phyloP scores from a whole-genome alignment of 2,797 vertebrate genomes.

The Oreochromis grahami region DNA sequence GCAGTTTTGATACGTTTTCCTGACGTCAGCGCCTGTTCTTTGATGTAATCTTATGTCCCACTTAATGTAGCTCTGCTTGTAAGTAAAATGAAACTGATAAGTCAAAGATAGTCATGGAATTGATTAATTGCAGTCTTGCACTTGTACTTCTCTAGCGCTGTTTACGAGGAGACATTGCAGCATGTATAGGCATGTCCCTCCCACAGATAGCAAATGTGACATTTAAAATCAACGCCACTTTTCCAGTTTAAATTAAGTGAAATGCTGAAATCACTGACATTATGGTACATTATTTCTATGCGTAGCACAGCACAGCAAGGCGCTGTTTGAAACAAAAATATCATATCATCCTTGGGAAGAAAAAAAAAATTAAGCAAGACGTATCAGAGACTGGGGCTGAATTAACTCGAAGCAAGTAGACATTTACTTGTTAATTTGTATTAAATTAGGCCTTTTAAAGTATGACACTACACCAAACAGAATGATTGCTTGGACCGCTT shows the following conservation, averaged over 20 bases:
- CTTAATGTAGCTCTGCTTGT: background rate
- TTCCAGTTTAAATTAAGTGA: background rate
- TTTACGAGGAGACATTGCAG: background rate
- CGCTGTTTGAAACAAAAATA: background rate
- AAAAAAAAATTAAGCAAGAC: background rate
- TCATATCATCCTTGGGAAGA: background rate
- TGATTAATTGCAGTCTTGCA: background rate
- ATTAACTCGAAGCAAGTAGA: slow-evolving; percentile 1
- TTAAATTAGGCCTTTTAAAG: slow-evolving; percentile 36
- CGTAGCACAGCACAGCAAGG: background rate
- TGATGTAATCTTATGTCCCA: background rate
- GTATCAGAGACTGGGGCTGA: background rate
- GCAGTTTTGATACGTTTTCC: background rate
- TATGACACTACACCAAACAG: slow-evolving; percentile 12
- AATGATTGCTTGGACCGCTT: slow-evolving; percentile 6
- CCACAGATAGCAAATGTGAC: background rate
- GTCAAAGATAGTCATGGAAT: background rate
- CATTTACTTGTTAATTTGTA: slow-evolving; percentile 27
- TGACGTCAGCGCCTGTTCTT: background rate
- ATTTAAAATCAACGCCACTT: background rate
- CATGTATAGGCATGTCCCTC: background rate
- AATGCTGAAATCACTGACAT: slow-evolving; percentile 5
- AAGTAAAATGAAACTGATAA: background rate
- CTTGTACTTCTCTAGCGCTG: background rate
- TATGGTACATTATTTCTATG: background rate